A percentile compares a stretch with the other conserved stretches of the same genome.
These are phyloP conservation scores for Panulirus ornatus DNA, from an alignment of 1,140 invertebrate species.

Conservation along the genomic window DNA sequence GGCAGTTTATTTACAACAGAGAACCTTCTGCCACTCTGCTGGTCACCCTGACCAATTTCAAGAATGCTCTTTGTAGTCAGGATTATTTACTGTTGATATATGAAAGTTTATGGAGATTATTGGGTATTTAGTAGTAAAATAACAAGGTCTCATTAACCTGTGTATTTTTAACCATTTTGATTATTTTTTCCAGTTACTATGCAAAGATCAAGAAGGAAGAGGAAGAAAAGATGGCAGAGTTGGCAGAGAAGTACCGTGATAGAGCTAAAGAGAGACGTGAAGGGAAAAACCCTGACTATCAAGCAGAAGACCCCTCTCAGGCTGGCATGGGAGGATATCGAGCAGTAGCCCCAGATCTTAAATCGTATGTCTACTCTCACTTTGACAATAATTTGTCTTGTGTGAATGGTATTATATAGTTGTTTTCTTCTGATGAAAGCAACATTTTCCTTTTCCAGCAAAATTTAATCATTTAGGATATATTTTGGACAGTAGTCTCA, in stretches of 20 bases:
- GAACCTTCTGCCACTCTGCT: too few species aligned
- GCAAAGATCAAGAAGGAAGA: conserved; percentile 96
- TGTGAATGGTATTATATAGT: background rate
- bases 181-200: conserved; percentile 85
- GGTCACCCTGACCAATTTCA: too few species aligned
- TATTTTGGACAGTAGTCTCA: too few species aligned
- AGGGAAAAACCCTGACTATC: conserved; percentile 85
- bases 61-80: too few species aligned
- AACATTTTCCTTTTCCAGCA: background rate
- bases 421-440: background rate
- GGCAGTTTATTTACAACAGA: too few species aligned
- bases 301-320: conserved; percentile 89
- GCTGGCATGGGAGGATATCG: conserved; percentile 93
- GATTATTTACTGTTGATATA: too few species aligned
- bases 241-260: conserved; percentile 97
- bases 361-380: conserved; percentile 84
- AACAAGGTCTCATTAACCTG: too few species aligned
- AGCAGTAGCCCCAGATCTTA: conserved; percentile 96
- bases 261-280: conserved; percentile 95
- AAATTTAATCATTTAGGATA: background rate
- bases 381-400: background rate
- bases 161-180: too few species aligned
- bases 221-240: conserved; percentile 95
- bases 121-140: too few species aligned
- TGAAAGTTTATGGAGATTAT: too few species aligned